phyloP scores from a whole-genome alignment of 2,113 vertebrate species.

The Tragelaphus buxtoni region DNA sequence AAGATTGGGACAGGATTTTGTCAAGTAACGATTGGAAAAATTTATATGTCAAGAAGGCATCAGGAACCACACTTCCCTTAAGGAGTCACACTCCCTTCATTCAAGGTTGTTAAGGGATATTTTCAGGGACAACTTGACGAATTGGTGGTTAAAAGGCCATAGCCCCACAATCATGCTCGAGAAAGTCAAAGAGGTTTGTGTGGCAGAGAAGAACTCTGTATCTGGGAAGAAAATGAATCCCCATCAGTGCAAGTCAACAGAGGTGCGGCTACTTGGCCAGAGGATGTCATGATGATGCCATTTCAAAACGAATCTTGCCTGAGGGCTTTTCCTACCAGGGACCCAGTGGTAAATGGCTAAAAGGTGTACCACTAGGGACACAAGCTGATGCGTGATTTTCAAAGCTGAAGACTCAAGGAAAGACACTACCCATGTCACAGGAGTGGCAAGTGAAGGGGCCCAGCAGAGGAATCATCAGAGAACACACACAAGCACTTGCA shows the following conservation, averaged over 20 bases:
- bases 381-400: not conserved
- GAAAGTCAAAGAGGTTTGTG: not conserved
- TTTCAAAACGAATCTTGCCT: not conserved
- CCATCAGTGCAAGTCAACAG: not conserved
- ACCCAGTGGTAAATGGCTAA: not conserved
- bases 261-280: not conserved
- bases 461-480: not conserved
- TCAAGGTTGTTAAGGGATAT: not conserved
- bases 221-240: not conserved
- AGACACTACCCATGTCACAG: not conserved
- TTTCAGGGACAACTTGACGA: not conserved
- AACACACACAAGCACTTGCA: not conserved
- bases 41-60: not conserved
- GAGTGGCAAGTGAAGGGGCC: too few relatives aligned
- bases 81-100: fast-evolving
- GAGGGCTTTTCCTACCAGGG: not conserved
- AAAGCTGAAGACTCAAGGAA: not conserved
- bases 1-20: not conserved
- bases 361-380: too few relatives aligned
- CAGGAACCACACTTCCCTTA: not conserved
- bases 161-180: not conserved
- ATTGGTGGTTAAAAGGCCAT: not conserved
- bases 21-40: not conserved
- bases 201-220: not conserved
- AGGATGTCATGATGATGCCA: too few relatives aligned